Base-by-base conservation (phyloP, 2,888 invertebrate genomes). In the Pristionchus maxplancki region DNA sequence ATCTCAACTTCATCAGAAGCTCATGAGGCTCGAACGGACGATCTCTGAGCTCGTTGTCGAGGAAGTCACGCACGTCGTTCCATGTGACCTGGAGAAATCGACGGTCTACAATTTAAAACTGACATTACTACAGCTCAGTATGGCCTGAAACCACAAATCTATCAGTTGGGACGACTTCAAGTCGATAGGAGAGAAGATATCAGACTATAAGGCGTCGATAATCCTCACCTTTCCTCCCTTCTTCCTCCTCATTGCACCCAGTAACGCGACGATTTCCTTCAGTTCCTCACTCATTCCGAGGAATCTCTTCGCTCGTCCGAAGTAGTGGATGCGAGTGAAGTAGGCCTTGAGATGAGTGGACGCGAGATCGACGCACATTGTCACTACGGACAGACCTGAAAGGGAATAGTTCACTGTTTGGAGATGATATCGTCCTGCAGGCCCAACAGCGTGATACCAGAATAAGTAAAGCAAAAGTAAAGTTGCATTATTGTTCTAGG, bases 361-460 rank as follows among this genome's bases (percentile, higher is more conserved):
- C 28, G 95, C 95, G 81, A 95, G 90, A 90, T 95, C 95, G 40
- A 95, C 94, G 88, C 95, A 95, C 95, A 95, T 95, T 44, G 94
- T 94, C 28, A 94, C 94, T 44, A 94, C 94, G 3, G 94, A 94
- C 8, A 94, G 93, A 82, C 94, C 94, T 93, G 71, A 1, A 24
- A 67, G 13, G 1, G 64, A 13, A 88, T 24, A 28, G 88, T 71
- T 17, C 20, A 28, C 24, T 82, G 5, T n/a, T n/a, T n/a, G n/a
- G n/a, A n/a, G n/a, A n/a, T n/a, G n/a, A n/a, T n/a, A n/a, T n/a
- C n/a, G n/a, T n/a, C n/a, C n/a, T n/a, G n/a, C n/a, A n/a, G n/a
- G n/a, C n/a, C n/a, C n/a, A n/a, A n/a, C n/a, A n/a, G n/a, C n/a
- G n/a, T n/a, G n/a, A n/a, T n/a, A n/a, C n/a, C n/a, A n/a, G n/a